Evolutionary conservation across 2,113 vertebrate genomes (phyloP).

Genomic region (Calidris pygmaea): DNA sequence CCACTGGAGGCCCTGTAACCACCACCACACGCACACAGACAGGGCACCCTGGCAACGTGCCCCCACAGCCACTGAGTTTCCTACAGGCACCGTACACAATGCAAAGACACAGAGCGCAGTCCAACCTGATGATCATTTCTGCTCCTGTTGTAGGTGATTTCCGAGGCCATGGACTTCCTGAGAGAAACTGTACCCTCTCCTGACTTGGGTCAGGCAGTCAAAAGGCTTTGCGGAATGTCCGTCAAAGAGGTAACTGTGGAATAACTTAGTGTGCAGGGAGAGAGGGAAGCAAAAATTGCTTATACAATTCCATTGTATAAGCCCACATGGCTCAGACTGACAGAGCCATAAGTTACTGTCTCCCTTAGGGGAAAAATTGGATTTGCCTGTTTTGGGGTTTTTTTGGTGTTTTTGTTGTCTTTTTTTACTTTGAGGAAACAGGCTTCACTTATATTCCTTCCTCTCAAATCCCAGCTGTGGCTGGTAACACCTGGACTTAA

Average conservation of each 20-base stretch:
- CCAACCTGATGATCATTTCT: background rate
- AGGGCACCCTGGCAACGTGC: background rate
- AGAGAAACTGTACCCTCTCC: background rate
- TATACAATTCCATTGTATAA: background rate
- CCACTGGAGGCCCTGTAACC: background rate
- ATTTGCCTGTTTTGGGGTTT: background rate
- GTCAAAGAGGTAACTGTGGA: background rate
- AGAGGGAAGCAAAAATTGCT: background rate
- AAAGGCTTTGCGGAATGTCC: constrained; percentile 31
- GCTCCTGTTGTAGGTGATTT: constrained; percentile 31
- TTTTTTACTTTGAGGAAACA: background rate
- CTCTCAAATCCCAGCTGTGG: background rate
- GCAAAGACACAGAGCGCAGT: background rate
- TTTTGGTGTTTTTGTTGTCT: too few relatives aligned
- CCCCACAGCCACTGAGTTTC: background rate
- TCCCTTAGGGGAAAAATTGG: background rate
- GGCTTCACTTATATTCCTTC: background rate
- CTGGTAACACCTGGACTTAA: background rate
- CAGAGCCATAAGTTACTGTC: background rate
- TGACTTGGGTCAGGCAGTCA: constrained; percentile 38
- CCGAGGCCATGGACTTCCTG: constrained; percentile 56
- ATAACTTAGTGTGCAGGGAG: background rate
- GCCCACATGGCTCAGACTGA: background rate
- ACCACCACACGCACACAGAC: background rate
- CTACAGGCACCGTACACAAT: background rate